Percentiles rank a stretch among this genome's conserved stretches.
Conservation (phyloP, 2,797 vertebrate genomes). For the Centroberyx gerrardi region DNA sequence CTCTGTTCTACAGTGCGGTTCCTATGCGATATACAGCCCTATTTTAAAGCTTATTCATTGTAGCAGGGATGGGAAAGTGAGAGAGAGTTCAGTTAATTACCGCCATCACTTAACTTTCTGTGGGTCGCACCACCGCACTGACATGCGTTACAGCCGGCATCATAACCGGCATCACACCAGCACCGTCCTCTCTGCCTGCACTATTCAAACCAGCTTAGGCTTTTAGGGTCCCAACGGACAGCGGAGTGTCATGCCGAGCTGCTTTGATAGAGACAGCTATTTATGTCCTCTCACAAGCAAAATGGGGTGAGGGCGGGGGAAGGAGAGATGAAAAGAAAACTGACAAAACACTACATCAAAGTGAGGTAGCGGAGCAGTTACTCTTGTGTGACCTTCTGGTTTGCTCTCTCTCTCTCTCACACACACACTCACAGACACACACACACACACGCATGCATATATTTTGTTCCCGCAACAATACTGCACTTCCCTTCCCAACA, state of each 20-base stretch:
- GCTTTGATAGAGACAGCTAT: conserved; percentile 81
- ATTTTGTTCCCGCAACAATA: not conserved
- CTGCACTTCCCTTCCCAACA: conserved; percentile 8
- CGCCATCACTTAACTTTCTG: conserved; percentile 59
- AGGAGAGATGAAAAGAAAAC: conserved; percentile 49
- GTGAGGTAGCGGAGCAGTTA: conserved; percentile 59
- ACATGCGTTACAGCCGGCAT: conserved; percentile 48
- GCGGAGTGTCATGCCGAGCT: conserved; percentile 62
- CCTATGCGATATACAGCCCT: conserved; percentile 7
- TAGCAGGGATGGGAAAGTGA: conserved; percentile 1
- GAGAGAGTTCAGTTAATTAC: conserved; percentile 45
- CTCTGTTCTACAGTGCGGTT: conserved; percentile 19
- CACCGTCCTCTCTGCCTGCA: conserved; percentile 59
- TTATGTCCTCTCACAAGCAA: conserved; percentile 69
- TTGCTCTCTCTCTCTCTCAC: conserved; percentile 34
- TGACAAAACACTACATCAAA: conserved; percentile 79
- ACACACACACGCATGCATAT: conserved; percentile 11
- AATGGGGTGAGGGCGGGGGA: conserved; percentile 32
- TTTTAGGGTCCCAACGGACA: conserved; percentile 59
- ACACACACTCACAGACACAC: no score
- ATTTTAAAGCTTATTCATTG: conserved; percentile 56
- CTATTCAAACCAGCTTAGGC: conserved; percentile 62
- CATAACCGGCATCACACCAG: conserved; percentile 36
- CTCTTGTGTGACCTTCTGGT: conserved; percentile 50
- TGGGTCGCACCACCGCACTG: conserved; percentile 26